Percentiles rank a stretch among this genome's conserved stretches.
phyloP scores from a whole-genome alignment of 2,113 vertebrate species.

The Neolamprologus caudopunctatus region DNA sequence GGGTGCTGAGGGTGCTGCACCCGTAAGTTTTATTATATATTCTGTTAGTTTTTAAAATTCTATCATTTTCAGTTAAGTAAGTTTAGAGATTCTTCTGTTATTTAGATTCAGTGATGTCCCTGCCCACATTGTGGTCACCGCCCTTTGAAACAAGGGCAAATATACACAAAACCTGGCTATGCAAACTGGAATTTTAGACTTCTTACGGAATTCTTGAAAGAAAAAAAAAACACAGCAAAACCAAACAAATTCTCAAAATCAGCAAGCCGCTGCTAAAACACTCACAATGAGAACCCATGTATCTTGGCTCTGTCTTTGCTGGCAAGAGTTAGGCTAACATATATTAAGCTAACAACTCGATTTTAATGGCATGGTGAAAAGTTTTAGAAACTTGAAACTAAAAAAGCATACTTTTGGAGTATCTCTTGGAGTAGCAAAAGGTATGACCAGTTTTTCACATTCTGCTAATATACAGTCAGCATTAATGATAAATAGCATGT shows the following conservation, averaged over 20 bases:
- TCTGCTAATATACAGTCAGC: not conserved
- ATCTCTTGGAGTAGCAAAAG: not conserved
- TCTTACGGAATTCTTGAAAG: not conserved
- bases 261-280: not conserved
- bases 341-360: not conserved
- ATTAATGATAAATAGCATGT: not conserved
- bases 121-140: not conserved
- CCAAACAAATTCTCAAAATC: not conserved
- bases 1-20: not conserved
- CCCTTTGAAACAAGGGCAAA: not conserved
- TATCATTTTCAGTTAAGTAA: not conserved
- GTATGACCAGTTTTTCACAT: not conserved
- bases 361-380: not conserved
- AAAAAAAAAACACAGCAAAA: not conserved
- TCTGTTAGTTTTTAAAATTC: not conserved
- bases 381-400: not conserved
- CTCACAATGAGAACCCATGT: not conserved
- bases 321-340: not conserved
- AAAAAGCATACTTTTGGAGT: not conserved
- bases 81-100: not conserved
- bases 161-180: not conserved
- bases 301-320: not conserved
- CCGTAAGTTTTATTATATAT: not conserved
- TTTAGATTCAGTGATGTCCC: not conserved
- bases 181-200: not conserved